Percentiles rank a stretch among this genome's conserved stretches.
phyloP scores from a whole-genome alignment of 64 coral and sea anemone species.

The Anthopleura sola region DNA sequence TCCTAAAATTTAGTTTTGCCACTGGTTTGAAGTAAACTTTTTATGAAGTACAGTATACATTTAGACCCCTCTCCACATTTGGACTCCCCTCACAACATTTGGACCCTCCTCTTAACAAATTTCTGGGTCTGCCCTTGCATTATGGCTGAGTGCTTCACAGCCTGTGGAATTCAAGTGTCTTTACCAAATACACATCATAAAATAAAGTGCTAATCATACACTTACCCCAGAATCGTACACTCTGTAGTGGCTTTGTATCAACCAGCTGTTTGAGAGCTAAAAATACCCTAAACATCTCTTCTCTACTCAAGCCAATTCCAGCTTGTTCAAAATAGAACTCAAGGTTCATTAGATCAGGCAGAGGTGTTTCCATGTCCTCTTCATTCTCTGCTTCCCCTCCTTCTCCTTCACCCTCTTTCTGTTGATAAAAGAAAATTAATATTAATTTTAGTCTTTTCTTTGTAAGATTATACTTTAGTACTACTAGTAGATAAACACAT shows the following conservation, averaged over 20 bases:
- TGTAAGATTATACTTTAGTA: no score
- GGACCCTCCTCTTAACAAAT: no score
- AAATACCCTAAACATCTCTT: constrained; percentile 89
- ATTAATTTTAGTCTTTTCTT: not conserved
- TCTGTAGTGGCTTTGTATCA: constrained; percentile 92
- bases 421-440: not conserved
- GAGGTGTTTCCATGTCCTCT: constrained; percentile 87
- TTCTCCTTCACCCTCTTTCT: constrained; percentile 93
- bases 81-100: no score
- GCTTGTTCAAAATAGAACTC: constrained; percentile 99
- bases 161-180: no score
- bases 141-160: no score
- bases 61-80: no score
- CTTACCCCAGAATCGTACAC: constrained; percentile 95
- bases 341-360: constrained; percentile 95
- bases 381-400: constrained; percentile 82
- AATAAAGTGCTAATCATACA: not conserved
- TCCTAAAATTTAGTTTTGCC: no score
- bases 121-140: no score
- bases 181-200: no score
- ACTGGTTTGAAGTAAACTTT: no score
- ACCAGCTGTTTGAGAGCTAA: constrained; percentile 87
- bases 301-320: constrained; percentile 85
- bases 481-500: no score
- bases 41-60: no score